Conservation (phyloP, 2,888 invertebrate species). For the Halocaridina rubra region DNA sequence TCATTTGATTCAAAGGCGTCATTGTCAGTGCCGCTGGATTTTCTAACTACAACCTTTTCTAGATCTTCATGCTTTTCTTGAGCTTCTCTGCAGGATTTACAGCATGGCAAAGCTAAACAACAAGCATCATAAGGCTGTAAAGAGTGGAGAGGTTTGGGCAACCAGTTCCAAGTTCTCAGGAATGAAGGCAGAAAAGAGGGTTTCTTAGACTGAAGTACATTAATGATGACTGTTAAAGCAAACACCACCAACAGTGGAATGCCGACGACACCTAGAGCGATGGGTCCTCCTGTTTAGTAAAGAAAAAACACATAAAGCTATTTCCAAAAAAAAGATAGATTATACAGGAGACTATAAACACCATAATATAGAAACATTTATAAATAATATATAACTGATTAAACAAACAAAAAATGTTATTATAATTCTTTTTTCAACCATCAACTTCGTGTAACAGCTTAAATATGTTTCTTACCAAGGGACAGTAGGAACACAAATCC, state of each 20-base stretch:
- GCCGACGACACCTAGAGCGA: slow-evolving; percentile 67
- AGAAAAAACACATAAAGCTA: background rate
- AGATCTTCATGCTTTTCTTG: slow-evolving; percentile 2
- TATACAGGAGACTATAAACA: no score
- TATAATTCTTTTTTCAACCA: no score
- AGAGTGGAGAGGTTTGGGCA: slow-evolving; percentile 69
- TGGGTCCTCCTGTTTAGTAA: slow-evolving; percentile 65
- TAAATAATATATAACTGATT: no score
- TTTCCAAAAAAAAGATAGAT: no score
- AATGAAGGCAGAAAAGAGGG: slow-evolving; percentile 66
- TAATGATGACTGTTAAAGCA: slow-evolving; percentile 66
- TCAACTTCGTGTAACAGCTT: no score
- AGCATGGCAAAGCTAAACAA: slow-evolving; percentile 64
- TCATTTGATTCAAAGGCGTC: slow-evolving; percentile 24
- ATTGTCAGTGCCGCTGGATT: slow-evolving; percentile 18
- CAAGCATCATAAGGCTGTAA: slow-evolving; percentile 69
- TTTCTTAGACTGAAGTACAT: slow-evolving; percentile 67
- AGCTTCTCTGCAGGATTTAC: slow-evolving; percentile 61
- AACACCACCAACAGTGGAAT: slow-evolving; percentile 66
- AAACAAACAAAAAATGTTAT: no score
- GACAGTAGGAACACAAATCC: slow-evolving; percentile 67
- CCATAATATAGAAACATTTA: no score
- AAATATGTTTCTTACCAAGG: slow-evolving; percentile 68
- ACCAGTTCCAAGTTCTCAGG: slow-evolving; percentile 68
- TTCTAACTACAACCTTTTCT: slow-evolving; percentile 22